Evolutionary conservation across 2,797 vertebrate genomes (phyloP).

Genomic region (Gobionotothen gibberifrons): DNA sequence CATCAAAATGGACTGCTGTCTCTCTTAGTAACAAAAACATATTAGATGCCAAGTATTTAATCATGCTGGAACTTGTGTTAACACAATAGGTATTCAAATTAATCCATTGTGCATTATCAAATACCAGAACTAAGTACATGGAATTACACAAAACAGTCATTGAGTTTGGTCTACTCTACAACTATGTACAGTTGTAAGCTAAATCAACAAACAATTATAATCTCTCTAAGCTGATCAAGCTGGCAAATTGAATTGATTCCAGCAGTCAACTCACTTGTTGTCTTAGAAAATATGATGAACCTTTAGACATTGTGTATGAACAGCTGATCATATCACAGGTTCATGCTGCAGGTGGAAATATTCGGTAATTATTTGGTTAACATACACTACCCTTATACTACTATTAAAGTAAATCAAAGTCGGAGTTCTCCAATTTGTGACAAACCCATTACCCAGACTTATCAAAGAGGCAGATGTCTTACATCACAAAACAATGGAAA

Average conservation of each 20-base stretch:
- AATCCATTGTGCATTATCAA: neutral
- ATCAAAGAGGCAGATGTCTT: too few species aligned
- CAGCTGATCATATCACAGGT: constrained; percentile 1
- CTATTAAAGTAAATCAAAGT: too few species aligned
- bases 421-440: too few species aligned
- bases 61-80: constrained; percentile 10
- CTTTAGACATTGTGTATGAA: neutral
- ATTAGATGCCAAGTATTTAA: neutral
- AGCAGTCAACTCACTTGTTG: neutral
- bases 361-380: constrained; percentile 1
- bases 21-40: neutral
- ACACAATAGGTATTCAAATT: neutral
- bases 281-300: neutral
- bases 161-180: neutral
- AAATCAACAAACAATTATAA: constrained; percentile 7
- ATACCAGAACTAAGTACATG: neutral
- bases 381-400: neutral
- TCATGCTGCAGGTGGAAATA: neutral
- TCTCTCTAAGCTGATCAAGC: constrained; percentile 5
- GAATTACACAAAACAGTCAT: neutral
- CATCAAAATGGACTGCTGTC: neutral
- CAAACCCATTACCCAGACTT: too few species aligned
- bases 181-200: neutral
- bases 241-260: neutral
- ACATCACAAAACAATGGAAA: too few species aligned